Base-by-base conservation (phyloP, 2,797 vertebrate species). In the Chrosomus eos region DNA sequence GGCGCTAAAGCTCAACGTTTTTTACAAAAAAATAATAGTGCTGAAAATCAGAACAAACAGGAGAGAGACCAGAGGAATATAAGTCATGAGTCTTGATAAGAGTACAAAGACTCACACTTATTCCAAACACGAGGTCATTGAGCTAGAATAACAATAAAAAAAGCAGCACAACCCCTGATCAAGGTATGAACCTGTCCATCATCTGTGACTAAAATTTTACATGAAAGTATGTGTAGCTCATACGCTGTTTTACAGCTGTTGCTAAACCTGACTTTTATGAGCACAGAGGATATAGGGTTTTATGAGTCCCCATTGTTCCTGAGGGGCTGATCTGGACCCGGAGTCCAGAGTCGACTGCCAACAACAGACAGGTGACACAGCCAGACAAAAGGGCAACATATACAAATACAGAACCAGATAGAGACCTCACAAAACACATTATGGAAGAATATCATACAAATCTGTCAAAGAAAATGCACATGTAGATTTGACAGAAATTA, bases 301-400 rank as follows among this genome's bases (percentile, higher is more conserved):
- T 84, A 94, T 93, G 86, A 92, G 87, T 80, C 4, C 19, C 72
- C 28, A 53, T 53, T 74, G 28, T 53, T 74, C 45, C 28, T 23
- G 45, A 53, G 10, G 8, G 13, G 45, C 31, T 5, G 48, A 73
- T 48, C 3, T 73, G 90, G 87, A 92, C 90, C 90, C 93, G 94
- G 94, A 95, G 94, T 95, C 93, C 93, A 94, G 91, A 95, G 93
- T 94, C 93, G 91, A 89, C 90, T 92, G 91, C 94, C 94, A 93
- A 93, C 93, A 79, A 91, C 89, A 90, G 66, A 86, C 83, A 58
- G 86, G 87, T 93, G 93, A 94, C 88, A 87, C 48, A 0, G 74
- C 2, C 72, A 74, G 18, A 33, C 45, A 73, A 73, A 26, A 73
- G 71, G 26, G 45, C 43, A 73, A 73, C 43, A 28, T 19, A 73